Conservation (phyloP, 2,113 vertebrate species). For the Echinops telfairi region DNA sequence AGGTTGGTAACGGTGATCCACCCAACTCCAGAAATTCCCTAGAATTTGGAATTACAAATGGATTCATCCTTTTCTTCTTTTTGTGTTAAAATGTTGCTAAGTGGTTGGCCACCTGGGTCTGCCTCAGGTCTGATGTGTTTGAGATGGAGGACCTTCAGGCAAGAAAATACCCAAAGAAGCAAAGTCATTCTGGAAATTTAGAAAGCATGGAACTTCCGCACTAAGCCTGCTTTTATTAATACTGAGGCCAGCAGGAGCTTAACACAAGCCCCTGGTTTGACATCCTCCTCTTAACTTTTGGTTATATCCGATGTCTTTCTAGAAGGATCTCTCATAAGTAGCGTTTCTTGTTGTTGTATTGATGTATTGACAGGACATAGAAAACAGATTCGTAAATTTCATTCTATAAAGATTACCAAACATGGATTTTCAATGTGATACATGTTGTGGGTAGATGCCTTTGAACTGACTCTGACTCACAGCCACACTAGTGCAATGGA, state of each 20-base stretch:
- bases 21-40: conserved; percentile 35
- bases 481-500: not conserved
- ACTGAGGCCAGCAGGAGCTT: not conserved
- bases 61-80: not conserved
- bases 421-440: not conserved
- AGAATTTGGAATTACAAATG: conserved; percentile 13
- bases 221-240: not conserved
- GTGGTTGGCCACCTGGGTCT: not conserved
- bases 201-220: not conserved
- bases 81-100: not conserved
- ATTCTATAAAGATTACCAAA: not conserved
- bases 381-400: not conserved
- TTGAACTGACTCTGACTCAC: not conserved
- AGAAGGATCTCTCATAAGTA: not conserved
- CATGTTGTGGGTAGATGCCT: too few species aligned
- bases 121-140: not conserved
- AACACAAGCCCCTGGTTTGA: not conserved
- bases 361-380: not conserved
- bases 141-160: not conserved
- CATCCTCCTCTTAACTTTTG: not conserved
- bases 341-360: not conserved
- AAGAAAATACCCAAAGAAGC: not conserved
- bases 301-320: not conserved
- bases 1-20: not conserved
- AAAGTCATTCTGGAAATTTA: not conserved